Conservation (phyloP, 1,140 invertebrate genomes). For the Neodiprion pinetum region DNA sequence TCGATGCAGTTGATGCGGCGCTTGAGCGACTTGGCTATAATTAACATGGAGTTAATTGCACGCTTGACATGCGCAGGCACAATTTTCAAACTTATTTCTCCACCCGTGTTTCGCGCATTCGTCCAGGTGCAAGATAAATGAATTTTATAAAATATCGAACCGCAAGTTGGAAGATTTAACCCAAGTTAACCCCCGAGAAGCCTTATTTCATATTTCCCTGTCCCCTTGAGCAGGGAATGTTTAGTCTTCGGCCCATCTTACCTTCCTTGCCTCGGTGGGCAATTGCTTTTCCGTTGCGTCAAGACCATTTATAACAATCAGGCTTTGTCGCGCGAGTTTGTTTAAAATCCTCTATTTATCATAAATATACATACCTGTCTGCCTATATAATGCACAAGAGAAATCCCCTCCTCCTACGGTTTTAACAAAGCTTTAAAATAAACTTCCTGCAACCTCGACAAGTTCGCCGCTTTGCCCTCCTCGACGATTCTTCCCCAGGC, state of each 20-base stretch:
- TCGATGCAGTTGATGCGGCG: too few relatives aligned
- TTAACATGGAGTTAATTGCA: too few relatives aligned
- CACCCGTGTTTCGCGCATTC: neutral
- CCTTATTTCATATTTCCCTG: conserved; percentile 7
- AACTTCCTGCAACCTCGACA: neutral
- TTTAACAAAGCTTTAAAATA: neutral
- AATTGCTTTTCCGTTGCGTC: neutral
- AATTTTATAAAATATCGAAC: conserved; percentile 8
- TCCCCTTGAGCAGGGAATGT: neutral
- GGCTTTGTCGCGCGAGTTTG: conserved; percentile 8
- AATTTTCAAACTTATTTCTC: neutral
- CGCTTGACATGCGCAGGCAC: neutral
- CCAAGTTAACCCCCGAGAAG: neutral
- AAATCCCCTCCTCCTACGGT: neutral
- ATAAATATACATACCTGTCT: conserved; percentile 9
- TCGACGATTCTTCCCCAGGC: neutral
- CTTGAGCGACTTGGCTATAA: too few relatives aligned
- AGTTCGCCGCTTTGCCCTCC: neutral
- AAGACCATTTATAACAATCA: conserved; percentile 13
- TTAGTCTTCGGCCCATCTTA: neutral
- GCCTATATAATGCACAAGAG: neutral
- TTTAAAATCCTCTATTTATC: conserved; percentile 13
- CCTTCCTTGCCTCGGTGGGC: neutral
- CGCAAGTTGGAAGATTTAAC: neutral
- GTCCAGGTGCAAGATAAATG: neutral